Evolutionary conservation across 2,888 invertebrate genomes (phyloP).

Genomic region (Smittia sp.): DNA sequence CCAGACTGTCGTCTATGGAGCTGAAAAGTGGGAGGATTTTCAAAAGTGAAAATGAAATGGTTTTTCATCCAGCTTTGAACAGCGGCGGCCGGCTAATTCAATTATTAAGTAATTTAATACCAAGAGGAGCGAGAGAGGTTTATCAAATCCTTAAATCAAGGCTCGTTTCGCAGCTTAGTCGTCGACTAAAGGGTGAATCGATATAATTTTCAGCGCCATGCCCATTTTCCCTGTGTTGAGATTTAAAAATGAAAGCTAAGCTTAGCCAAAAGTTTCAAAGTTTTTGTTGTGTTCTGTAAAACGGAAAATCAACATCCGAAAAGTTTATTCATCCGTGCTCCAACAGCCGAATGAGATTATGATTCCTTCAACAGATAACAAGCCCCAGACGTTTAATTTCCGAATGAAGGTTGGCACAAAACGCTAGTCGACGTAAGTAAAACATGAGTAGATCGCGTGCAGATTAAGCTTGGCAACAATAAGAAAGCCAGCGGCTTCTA

Average conservation of each 20-base stretch:
- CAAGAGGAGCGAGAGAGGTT: not conserved
- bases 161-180: not conserved
- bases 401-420: not conserved
- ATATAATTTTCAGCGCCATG: not conserved
- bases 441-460: not conserved
- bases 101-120: not conserved
- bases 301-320: slow-evolving; percentile 12
- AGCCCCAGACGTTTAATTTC: slow-evolving; percentile 16
- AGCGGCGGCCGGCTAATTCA: not conserved
- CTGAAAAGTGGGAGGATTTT: slow-evolving; percentile 11
- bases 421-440: not conserved
- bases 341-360: not conserved
- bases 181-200: not conserved
- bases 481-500: not conserved
- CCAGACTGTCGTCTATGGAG: not conserved
- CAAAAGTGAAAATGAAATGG: slow-evolving; percentile 24
- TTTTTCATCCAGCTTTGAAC: not conserved
- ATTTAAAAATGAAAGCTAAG: not conserved
- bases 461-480: not conserved
- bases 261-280: slow-evolving; percentile 3
- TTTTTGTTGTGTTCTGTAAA: not conserved
- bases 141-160: slow-evolving; percentile 9
- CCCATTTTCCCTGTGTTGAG: not conserved
- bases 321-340: not conserved
- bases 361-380: slow-evolving; percentile 3